Percentiles rank a stretch among this genome's conserved stretches.
Conservation (phyloP, 2,797 vertebrate genomes). For the Aotus griseimembra region DNA sequence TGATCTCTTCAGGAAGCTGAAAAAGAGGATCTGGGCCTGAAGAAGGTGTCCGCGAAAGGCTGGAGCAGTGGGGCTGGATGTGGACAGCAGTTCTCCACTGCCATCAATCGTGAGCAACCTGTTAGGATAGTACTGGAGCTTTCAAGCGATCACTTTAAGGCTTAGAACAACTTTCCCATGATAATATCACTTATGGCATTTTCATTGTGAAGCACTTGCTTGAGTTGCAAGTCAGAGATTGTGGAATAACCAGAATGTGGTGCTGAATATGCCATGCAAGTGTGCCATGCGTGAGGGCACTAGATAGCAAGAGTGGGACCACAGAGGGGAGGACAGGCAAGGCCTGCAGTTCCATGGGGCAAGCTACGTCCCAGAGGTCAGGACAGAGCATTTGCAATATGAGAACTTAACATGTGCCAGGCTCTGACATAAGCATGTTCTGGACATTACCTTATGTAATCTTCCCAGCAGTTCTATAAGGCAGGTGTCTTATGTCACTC, state of each 20-base stretch:
- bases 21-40: background rate
- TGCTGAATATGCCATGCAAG: background rate
- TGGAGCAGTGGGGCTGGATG: background rate
- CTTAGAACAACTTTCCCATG: background rate
- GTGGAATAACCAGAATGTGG: background rate
- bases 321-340: fast-evolving
- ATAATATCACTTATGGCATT: background rate
- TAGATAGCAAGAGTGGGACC: background rate
- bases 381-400: background rate
- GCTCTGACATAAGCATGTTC: background rate
- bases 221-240: background rate
- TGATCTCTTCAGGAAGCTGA: background rate
- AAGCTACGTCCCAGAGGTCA: background rate
- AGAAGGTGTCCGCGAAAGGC: background rate
- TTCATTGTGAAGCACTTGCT: background rate
- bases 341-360: background rate
- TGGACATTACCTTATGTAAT: background rate
- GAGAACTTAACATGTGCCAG: background rate
- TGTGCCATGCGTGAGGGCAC: fast-evolving
- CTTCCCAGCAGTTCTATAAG: background rate
- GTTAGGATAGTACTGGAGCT: background rate
- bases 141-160: background rate
- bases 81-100: background rate
- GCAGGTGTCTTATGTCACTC: background rate
- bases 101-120: fast-evolving